A percentile compares a stretch with the other conserved stretches of the same genome.
These are phyloP conservation scores for Aleadryas rufinucha DNA, from an alignment of 2,113 vertebrate species.

Conservation along the genomic window DNA sequence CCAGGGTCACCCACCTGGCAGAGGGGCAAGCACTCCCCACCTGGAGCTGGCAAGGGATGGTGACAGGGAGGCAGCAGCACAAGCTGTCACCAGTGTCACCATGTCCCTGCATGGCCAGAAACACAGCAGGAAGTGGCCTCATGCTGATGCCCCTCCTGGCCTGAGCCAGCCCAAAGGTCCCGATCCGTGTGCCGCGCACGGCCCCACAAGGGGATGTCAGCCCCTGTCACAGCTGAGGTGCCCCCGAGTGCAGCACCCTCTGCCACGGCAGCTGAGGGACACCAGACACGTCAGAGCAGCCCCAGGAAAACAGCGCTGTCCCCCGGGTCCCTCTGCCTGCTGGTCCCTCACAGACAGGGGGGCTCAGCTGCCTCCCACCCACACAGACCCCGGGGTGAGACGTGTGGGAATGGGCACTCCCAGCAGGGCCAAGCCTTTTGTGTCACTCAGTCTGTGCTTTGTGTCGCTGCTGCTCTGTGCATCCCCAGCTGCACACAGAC, in stretches of 20 bases:
- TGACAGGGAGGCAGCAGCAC: neutral
- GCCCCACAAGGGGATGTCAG: neutral
- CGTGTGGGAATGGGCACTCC: fast-evolving
- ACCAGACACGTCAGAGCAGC: neutral
- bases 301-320: neutral
- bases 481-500: neutral
- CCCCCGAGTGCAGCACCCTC: fast-evolving
- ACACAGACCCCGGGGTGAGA: fast-evolving
- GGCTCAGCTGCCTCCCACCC: neutral
- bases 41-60: neutral
- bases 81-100: neutral
- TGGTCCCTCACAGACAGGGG: neutral
- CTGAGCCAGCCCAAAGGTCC: neutral
- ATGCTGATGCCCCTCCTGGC: neutral
- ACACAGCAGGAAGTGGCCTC: fast-evolving
- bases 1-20: fast-evolving
- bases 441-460: neutral
- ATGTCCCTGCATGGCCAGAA: neutral
- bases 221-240: neutral
- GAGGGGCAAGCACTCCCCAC: fast-evolving
- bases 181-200: fast-evolving
- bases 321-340: neutral
- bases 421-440: neutral
- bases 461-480: fast-evolving
- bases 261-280: fast-evolving